These are phyloP conservation scores for Aleiodes sp. DNA, from an alignment of 1,140 invertebrate species.

Conservation along the genomic window DNA sequence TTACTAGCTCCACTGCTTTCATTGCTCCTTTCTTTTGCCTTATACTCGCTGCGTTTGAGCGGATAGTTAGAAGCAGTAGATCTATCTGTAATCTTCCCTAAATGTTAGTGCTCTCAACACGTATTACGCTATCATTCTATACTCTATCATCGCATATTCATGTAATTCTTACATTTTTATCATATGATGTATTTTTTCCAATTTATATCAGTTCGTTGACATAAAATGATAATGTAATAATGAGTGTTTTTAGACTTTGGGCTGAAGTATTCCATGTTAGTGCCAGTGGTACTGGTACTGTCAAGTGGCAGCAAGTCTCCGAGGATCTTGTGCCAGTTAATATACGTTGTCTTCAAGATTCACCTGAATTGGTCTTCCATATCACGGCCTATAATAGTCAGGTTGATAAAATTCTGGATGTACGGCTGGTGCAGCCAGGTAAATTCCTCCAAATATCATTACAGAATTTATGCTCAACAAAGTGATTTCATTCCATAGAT, in stretches of 20 bases:
- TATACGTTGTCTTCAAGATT: conserved; percentile 96
- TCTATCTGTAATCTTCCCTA: background rate
- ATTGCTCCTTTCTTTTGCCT: background rate
- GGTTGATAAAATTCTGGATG: conserved; percentile 97
- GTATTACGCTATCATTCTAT: background rate
- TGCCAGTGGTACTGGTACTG: conserved; percentile 85
- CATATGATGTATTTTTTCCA: background rate
- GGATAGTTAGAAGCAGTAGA: background rate
- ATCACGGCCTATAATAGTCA: conserved; percentile 98
- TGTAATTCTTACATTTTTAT: background rate
- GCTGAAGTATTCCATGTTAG: conserved; percentile 97
- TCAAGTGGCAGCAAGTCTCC: conserved; percentile 97
- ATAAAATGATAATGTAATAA: conserved; percentile 18
- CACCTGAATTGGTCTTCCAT: conserved; percentile 95
- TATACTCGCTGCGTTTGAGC: background rate
- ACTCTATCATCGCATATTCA: background rate
- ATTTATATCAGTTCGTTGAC: background rate
- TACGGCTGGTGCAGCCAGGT: conserved; percentile 96
- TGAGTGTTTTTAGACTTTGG: conserved; percentile 83
- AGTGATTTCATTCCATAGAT: too few relatives aligned
- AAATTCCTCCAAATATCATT: conserved; percentile 44
- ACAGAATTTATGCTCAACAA: conserved; percentile 9
- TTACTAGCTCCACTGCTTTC: background rate
- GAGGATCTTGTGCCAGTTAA: conserved; percentile 97
- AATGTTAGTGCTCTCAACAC: background rate